phyloP scores from a whole-genome alignment of 1,140 invertebrate species.

The Rhopalosiphum maidis region DNA sequence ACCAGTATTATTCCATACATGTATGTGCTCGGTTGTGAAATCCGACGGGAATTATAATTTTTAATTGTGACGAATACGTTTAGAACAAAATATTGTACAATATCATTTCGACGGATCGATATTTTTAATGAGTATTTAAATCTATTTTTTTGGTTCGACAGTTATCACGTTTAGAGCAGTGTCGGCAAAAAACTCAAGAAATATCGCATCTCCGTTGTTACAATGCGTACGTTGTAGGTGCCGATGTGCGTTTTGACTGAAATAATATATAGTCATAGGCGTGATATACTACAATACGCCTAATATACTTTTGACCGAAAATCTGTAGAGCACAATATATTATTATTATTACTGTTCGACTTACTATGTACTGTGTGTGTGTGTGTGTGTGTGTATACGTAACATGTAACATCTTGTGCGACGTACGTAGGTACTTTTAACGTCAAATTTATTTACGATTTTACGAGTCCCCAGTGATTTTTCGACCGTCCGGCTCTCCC shows the following conservation, averaged over 20 bases:
- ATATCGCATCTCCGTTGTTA: neutral
- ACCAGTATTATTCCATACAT: too few relatives aligned
- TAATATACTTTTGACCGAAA: neutral
- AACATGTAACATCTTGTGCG: neutral
- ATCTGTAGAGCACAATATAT: neutral
- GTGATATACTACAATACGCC: neutral
- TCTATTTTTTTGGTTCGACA: too few relatives aligned
- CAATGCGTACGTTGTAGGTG: too few relatives aligned
- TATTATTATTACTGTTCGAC: neutral
- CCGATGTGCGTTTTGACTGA: neutral
- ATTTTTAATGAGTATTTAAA: too few relatives aligned
- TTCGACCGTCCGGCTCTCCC: constrained; percentile 9
- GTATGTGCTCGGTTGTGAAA: too few relatives aligned
- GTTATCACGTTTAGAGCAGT: too few relatives aligned
- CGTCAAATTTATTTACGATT: constrained; percentile 18
- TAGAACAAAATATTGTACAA: too few relatives aligned
- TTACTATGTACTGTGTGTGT: neutral
- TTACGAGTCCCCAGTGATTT: constrained; percentile 20
- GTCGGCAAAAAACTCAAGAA: neutral
- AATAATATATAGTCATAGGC: neutral
- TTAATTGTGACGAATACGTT: too few relatives aligned
- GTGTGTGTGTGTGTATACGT: neutral
- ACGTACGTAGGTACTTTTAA: neutral
- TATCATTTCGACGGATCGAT: too few relatives aligned
- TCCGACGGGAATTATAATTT: too few relatives aligned